Evolutionary conservation across 2,888 invertebrate species (phyloP).

Genomic region (Synanthedon formicaeformis): DNA sequence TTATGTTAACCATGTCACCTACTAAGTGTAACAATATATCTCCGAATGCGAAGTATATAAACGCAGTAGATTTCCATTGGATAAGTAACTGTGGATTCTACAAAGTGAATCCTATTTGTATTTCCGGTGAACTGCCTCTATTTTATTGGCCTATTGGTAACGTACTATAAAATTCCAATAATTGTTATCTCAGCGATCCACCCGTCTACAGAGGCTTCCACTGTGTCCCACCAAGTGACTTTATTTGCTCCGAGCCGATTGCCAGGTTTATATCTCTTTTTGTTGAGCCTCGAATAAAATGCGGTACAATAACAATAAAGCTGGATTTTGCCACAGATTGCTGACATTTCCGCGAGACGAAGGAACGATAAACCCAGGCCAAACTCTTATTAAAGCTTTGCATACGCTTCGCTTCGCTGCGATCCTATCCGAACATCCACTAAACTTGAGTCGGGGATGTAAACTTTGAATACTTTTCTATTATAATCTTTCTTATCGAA

Average conservation of each 20-base stretch:
- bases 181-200: constrained; percentile 51
- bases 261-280: constrained; percentile 53
- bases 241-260: constrained; percentile 57
- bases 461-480: not conserved
- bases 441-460: constrained; percentile 12
- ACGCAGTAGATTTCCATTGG: no score
- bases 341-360: constrained; percentile 58
- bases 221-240: constrained; percentile 28
- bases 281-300: constrained; percentile 49
- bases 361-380: constrained; percentile 40
- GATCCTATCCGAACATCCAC: constrained; percentile 22
- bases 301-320: constrained; percentile 62
- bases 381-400: constrained; percentile 57
- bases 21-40: no score
- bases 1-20: no score
- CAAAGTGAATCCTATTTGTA: not conserved
- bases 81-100: not conserved
- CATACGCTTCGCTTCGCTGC: constrained; percentile 32
- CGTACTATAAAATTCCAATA: constrained; percentile 42
- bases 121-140: not conserved
- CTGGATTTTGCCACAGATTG: constrained; percentile 57
- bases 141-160: constrained; percentile 29
- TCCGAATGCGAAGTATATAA: no score
- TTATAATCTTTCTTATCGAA: no score
- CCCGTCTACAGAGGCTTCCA: constrained; percentile 26